Conservation (phyloP, 1,140 invertebrate species). For the Papilio machaon region DNA sequence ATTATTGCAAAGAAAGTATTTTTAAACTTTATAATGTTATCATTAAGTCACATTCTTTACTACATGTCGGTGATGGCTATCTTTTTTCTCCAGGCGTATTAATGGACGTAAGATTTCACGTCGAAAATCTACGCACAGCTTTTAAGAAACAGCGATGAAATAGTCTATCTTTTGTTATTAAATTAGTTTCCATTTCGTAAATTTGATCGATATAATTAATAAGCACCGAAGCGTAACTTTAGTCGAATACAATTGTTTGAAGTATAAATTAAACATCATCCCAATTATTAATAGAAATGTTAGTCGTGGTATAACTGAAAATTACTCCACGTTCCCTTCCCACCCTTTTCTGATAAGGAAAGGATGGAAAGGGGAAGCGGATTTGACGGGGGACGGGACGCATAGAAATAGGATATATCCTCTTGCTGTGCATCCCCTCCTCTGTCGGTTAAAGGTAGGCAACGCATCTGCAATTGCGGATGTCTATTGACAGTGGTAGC, state of each 20-base stretch:
- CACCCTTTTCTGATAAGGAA: too few relatives aligned
- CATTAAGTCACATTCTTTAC: too few relatives aligned
- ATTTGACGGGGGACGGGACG: too few relatives aligned
- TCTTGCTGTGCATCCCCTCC: too few relatives aligned
- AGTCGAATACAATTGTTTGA: background rate
- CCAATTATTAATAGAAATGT: background rate
- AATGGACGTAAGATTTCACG: background rate
- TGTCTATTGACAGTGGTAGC: too few relatives aligned
- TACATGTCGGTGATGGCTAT: background rate
- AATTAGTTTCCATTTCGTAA: conserved; percentile 11
- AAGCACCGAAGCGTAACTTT: background rate
- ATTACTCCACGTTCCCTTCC: too few relatives aligned
- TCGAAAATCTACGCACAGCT: background rate
- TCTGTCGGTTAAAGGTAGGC: too few relatives aligned
- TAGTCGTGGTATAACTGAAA: background rate
- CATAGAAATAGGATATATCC: too few relatives aligned
- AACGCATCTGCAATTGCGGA: too few relatives aligned
- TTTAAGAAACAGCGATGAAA: background rate
- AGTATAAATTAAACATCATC: background rate
- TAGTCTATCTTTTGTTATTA: background rate
- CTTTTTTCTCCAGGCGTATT: background rate
- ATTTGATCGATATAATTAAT: conserved; percentile 2
- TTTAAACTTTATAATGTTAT: too few relatives aligned
- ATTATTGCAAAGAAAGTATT: too few relatives aligned
- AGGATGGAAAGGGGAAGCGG: too few relatives aligned